Conservation (phyloP, 2,888 invertebrate species). For the Pyralis farinalis region DNA sequence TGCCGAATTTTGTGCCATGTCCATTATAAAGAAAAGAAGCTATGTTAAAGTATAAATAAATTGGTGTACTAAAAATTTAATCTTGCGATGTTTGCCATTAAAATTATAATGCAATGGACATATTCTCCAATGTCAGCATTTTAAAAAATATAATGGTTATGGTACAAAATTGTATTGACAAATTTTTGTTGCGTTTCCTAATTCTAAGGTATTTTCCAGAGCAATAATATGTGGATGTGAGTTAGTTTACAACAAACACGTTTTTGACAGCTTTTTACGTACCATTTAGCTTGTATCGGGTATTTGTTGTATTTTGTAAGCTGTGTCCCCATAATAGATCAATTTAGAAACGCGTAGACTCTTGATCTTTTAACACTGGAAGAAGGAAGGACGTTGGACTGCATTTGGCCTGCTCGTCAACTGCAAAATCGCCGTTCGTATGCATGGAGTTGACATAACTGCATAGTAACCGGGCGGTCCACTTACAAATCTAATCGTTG, state of each 20-base stretch:
- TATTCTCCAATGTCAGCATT: not conserved
- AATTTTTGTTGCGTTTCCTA: conserved; percentile 50
- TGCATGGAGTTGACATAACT: no score
- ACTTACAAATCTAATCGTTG: no score
- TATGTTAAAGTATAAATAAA: conserved; percentile 1
- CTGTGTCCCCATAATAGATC: conserved; percentile 6
- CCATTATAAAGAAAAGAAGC: conserved; percentile 11
- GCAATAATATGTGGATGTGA: conserved; percentile 78
- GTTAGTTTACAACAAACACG: conserved; percentile 39
- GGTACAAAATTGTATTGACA: conserved; percentile 13
- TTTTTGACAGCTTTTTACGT: conserved; percentile 51
- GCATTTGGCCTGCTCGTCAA: no score
- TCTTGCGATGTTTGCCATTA: conserved; percentile 27
- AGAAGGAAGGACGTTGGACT: no score
- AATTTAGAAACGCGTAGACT: not conserved
- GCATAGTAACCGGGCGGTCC: no score
- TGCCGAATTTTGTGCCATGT: conserved; percentile 8
- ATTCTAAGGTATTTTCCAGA: conserved; percentile 46
- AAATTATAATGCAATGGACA: conserved; percentile 10
- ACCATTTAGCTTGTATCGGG: conserved; percentile 33
- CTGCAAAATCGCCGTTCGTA: no score
- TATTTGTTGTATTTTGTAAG: conserved; percentile 9
- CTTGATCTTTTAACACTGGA: no score
- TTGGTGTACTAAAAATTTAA: conserved; percentile 30
- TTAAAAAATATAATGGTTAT: conserved; percentile 20